phyloP scores from a whole-genome alignment of 2,888 invertebrate genomes.

The Drosophila rellima region DNA sequence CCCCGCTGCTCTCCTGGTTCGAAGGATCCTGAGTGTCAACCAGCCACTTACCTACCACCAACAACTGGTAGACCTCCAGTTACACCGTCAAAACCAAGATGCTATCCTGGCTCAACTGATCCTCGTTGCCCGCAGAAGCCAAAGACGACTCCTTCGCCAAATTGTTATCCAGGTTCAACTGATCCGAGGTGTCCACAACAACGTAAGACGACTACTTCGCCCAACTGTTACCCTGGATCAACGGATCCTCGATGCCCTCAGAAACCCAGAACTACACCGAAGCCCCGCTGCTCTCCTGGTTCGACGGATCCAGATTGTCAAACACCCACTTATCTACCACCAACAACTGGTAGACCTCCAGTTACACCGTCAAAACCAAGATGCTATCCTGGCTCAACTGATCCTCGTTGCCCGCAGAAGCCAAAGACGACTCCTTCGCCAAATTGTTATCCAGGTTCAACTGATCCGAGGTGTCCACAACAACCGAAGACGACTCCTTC shows the following conservation, averaged over 20 bases:
- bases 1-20: conserved; percentile 75
- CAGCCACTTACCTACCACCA: not conserved
- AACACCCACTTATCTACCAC: conserved; percentile 9
- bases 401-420: conserved; percentile 77
- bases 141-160: no score
- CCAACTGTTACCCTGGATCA: conserved; percentile 39
- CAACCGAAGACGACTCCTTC: no score
- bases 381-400: conserved; percentile 84
- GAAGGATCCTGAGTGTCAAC: conserved; percentile 16
- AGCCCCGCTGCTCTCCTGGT: conserved; percentile 81
- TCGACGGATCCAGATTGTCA: conserved; percentile 83
- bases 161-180: conserved; percentile 81
- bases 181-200: conserved; percentile 79
- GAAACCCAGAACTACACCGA: conserved; percentile 40
- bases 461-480: no score
- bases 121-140: conserved; percentile 7
- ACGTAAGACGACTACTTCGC: not conserved
- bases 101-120: conserved; percentile 14
- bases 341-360: conserved; percentile 12
- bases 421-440: not conserved
- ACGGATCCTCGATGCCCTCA: conserved; percentile 19
- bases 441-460: not conserved
- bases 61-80: not conserved
- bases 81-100: conserved; percentile 3
- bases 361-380: conserved; percentile 43